Base-by-base conservation (phyloP, 2,797 vertebrate species). In the Molossus molossus region DNA sequence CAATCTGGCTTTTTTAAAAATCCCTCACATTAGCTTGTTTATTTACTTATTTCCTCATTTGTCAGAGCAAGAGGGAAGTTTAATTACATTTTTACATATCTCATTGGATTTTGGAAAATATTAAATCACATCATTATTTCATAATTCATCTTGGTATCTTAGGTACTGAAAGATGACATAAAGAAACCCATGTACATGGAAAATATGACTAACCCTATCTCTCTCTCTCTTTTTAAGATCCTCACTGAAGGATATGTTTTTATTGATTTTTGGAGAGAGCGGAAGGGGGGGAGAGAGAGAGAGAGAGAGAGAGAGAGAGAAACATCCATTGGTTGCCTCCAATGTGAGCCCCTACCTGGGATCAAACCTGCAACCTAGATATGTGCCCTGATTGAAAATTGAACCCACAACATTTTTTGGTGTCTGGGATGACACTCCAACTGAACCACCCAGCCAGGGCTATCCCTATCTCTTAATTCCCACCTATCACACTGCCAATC, bases 11-110 rank as follows among this genome's bases (percentile, higher is more conserved):
- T 70, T 55, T 0, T 27, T 55, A 53, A 69, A 58, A 67, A 45
- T 45, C 21, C 21, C 10, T 23, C 60, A 62, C 9, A 14, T 62
- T 67, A 92, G 67, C 50, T 76, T 76, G 6, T 64, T 85, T 73
- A 73, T 84, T 84, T 21, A 80, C 13, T 80, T 64, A 91, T 1
- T 14, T 85, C 53, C 33, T 90, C 53, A 45, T 72, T n/a, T 29
- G 60, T 85, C 10, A 79, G 72, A 76, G 62, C n/a, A n/a, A 87
- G 65, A 29, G 12, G 18, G 12, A 6, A 33, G 27, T 57, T 73
- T 57, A 86, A 86, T 33, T 90, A 29, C 17, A 48, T 64, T 86
- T 88, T 62, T 90, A 80, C 73, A 37, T 80, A 37, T 80, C 21
- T 17, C 45, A 64, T 57, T 90, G 40, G 48, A 57, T 37, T 86